Base-by-base conservation (phyloP, 2,113 vertebrate genomes). In the Cathartes aura region DNA sequence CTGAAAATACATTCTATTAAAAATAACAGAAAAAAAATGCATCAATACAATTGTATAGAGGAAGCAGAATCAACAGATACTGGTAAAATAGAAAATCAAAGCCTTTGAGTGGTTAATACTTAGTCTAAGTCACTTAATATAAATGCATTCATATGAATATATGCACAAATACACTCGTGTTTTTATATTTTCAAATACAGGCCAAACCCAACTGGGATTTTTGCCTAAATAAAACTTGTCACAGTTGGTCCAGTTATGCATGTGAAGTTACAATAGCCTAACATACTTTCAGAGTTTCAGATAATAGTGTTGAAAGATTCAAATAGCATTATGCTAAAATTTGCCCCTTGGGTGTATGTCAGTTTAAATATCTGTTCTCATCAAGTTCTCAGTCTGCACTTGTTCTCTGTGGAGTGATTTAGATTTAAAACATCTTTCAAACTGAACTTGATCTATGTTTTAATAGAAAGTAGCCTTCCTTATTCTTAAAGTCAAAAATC, bases 331-430 rank as follows among this genome's bases (percentile, higher is more conserved):
- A 92, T 96, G 95, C 97, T 96, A 93, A 94, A 98, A 97, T 98
- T 90, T 97, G 84, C 56, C 96, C 89, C 94, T 95, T 93, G 96
- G 88, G 95, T 17, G 5, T 95, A 90, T 85, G 92, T 88, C 78
- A 73, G 96, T 97, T 98, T 96, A 98, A 97, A 96, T 97, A 97
- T 95, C 97, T 97, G 82, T 94, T 96, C 80, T 96, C 96, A 90
- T 95, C 75, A 93, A 87, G 91, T 96, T 97, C 87, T 76, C 95
- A 95, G 84, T 86, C 92, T 94, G 93, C 50, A 92, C 68, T 94
- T 97, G 85, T 94, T 97, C 95, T 97, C 96, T 84, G 96, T 97
- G 97, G 89, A 96, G 90, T 89, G 75, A 96, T 96, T 96, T 95
- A 93, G 82, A 97, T 94, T 86, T 96, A 96, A 97, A 94, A 86